Conservation (phyloP, 1,140 invertebrate species). For the Nylanderia fulva region DNA sequence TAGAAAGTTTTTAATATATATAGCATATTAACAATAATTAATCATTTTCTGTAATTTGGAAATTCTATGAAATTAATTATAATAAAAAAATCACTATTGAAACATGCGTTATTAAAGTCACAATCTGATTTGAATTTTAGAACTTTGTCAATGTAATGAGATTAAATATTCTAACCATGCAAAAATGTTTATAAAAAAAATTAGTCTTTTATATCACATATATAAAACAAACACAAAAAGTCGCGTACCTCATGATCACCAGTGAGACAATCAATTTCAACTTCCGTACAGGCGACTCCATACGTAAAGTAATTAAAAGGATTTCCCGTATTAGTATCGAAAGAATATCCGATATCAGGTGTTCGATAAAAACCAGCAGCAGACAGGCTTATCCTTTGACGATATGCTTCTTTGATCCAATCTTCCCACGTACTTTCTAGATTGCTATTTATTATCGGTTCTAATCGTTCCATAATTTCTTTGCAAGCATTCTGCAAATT, state of each 20-base stretch:
- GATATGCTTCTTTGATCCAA: constrained; percentile 94
- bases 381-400: constrained; percentile 93
- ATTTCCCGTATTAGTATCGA: constrained; percentile 89
- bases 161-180: no score
- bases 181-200: background rate
- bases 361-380: constrained; percentile 95
- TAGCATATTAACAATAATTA: background rate
- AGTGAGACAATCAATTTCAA: constrained; percentile 95
- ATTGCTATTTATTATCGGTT: constrained; percentile 91
- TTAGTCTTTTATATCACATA: background rate
- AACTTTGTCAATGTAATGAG: no score
- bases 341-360: constrained; percentile 92
- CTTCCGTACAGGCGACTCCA: constrained; percentile 92
- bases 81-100: no score
- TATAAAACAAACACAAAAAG: background rate
- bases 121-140: no score
- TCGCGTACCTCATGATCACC: constrained; percentile 92
- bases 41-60: background rate
- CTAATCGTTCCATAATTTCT: constrained; percentile 91
- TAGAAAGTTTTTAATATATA: background rate
- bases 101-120: no score
- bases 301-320: constrained; percentile 94
- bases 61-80: background rate
- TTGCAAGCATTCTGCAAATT: constrained; percentile 91
- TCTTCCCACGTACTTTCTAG: constrained; percentile 95